Conservation (phyloP, 2,113 vertebrate species). For the Chlorodrepanis virens region DNA sequence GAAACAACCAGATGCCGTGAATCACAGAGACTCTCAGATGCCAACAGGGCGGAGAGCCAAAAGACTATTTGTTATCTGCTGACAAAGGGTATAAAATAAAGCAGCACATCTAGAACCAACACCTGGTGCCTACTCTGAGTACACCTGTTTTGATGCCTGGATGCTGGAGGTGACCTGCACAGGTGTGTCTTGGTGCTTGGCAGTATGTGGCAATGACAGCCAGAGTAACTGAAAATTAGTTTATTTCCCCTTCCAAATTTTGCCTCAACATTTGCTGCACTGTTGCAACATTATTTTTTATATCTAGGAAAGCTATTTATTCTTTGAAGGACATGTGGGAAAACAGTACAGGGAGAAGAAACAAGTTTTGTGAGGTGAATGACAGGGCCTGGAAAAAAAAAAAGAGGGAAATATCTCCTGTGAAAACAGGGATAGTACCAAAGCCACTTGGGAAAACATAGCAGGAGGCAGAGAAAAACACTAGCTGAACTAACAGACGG, state of each 20-base stretch:
- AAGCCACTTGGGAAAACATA: not conserved
- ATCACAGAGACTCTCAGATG: not conserved
- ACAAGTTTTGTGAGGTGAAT: not conserved
- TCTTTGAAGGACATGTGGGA: not conserved
- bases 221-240: not conserved
- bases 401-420: not conserved
- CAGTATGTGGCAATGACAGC: accelerated
- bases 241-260: not conserved
- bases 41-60: not conserved
- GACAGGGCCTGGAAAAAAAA: not conserved
- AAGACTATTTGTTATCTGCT: not conserved
- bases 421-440: not conserved
- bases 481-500: not conserved
- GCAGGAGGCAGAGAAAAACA: not conserved
- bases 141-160: not conserved
- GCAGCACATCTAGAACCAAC: not conserved
- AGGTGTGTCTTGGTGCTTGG: not conserved
- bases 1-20: not conserved
- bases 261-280: not conserved
- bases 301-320: not conserved
- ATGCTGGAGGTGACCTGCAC: not conserved
- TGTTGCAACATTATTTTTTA: not conserved
- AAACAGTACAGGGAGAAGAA: not conserved
- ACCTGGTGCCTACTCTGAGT: not conserved
- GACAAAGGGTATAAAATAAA: not conserved